Evolutionary conservation across 1,140 invertebrate species (phyloP), one percentile per base, ranked within the genome.

Genomic region (Anagrus nilaparvatae): DNA sequence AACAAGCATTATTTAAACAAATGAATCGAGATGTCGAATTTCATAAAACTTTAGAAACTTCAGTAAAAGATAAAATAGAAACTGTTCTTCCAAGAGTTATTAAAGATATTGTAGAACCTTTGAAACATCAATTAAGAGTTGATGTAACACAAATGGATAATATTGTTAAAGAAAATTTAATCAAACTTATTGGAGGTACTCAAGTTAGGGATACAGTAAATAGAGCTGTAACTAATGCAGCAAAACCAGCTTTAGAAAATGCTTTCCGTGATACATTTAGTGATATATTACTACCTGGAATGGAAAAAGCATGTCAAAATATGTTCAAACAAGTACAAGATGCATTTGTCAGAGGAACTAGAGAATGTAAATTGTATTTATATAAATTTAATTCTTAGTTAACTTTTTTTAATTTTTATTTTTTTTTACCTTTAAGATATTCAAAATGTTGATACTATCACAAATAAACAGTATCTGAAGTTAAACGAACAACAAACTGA

Each of bases 311-410:
- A 29, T 85, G 83, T 52, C 78, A 82, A 51, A 78, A 78, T 50
- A 85, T 95, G 72, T 92, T 92, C 54, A 71, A 77, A 23, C 90
- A 95, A 69, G 75, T 95, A 3, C 88, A 92, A 58, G 81, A 87
- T 12, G 76, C 80, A 3, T 95, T 95, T 61, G 76, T 79, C 28
- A 74, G 74, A 48, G 91, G 91, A 47, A 88, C 87, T 4, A 81
- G 79, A 56, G 88, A 95, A 69, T 92, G 89, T 94, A 73, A 79
- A 82, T 47, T 39, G 17, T 16, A 6, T 36, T 13, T 36, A 12
- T 36, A 24, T n/a, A 35, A 20, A 12, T 21, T 30, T 38, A 34
- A 43, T 40, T 9, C 13, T 4, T 4, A 28, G 20, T 17, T 36
- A 2, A 25, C n/a, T 13, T 21, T 19, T 34, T n/a, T 20, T 34